phyloP scores from a whole-genome alignment of 2,113 vertebrate species.

The Psilopsiagon aurifrons region DNA sequence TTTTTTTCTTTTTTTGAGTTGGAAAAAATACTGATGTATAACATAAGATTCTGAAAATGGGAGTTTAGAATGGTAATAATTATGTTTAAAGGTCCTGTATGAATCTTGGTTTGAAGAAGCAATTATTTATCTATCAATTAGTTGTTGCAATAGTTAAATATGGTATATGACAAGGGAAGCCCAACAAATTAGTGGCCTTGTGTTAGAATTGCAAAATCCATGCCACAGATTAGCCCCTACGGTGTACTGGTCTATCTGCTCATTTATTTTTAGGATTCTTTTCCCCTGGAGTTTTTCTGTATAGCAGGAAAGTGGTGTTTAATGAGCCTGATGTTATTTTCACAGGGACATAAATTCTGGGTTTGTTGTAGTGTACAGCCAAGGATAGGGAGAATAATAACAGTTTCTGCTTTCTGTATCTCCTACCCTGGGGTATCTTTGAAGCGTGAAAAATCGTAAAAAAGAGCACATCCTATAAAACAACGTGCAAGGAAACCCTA shows the following conservation, averaged over 20 bases:
- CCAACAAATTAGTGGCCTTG: neutral
- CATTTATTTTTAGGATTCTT: slow-evolving; percentile 42
- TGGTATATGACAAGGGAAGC: neutral
- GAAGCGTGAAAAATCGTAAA: neutral
- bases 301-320: neutral
- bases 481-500: neutral
- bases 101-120: neutral
- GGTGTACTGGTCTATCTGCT: neutral
- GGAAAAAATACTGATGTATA: neutral
- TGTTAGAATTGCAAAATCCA: neutral
- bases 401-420: neutral
- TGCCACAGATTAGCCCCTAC: neutral
- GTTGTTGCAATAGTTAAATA: neutral
- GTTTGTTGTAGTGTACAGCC: neutral
- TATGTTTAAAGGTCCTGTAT: neutral
- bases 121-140: slow-evolving; percentile 4
- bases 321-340: slow-evolving; percentile 20
- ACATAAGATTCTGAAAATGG: neutral
- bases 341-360: neutral
- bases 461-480: neutral
- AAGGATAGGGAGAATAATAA: neutral
- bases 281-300: slow-evolving; percentile 1
- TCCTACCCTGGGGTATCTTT: neutral
- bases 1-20: neutral
- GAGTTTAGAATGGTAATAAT: neutral